A percentile compares a stretch with the other conserved stretches of the same genome.
phyloP scores from a whole-genome alignment of 2,797 vertebrate species.

The Liparis tanakae region DNA sequence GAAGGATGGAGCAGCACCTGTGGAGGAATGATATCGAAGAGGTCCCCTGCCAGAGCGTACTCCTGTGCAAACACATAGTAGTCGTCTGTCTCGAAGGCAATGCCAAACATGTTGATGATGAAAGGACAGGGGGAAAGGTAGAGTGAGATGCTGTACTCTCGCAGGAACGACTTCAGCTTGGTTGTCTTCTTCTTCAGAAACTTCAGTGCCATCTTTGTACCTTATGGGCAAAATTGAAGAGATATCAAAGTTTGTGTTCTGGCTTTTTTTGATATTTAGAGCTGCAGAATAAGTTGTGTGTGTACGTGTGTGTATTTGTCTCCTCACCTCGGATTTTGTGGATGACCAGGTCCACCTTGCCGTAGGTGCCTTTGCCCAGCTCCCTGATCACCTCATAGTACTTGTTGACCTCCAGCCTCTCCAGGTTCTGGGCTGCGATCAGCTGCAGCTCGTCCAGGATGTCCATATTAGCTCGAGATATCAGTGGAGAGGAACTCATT shows the following conservation, averaged over 20 bases:
- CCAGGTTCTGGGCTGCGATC: conserved; percentile 87
- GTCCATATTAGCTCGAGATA: conserved; percentile 81
- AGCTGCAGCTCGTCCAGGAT: conserved; percentile 88
- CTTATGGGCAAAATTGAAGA: conserved; percentile 55
- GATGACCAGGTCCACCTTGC: conserved; percentile 88
- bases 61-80: conserved; percentile 90
- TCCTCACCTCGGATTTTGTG: conserved; percentile 87
- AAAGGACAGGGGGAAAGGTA: conserved; percentile 88
- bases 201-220: conserved; percentile 89
- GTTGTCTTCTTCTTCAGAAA: conserved; percentile 89
- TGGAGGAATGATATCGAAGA: conserved; percentile 89
- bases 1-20: conserved; percentile 79
- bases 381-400: conserved; percentile 88
- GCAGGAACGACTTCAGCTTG: conserved; percentile 87
- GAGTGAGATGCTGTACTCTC: conserved; percentile 88
- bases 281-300: not conserved
- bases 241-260: not conserved
- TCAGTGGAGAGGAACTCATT: conserved; percentile 84
- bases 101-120: conserved; percentile 89
- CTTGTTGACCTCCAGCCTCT: conserved; percentile 85
- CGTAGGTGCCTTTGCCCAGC: conserved; percentile 89
- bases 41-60: conserved; percentile 87
- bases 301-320: not conserved
- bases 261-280: not conserved
- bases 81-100: conserved; percentile 88